Percentiles rank a stretch among this genome's conserved stretches.
These are phyloP conservation scores for Euura saliciscinereae DNA, from an alignment of 1,140 invertebrate species.

Conservation along the genomic window DNA sequence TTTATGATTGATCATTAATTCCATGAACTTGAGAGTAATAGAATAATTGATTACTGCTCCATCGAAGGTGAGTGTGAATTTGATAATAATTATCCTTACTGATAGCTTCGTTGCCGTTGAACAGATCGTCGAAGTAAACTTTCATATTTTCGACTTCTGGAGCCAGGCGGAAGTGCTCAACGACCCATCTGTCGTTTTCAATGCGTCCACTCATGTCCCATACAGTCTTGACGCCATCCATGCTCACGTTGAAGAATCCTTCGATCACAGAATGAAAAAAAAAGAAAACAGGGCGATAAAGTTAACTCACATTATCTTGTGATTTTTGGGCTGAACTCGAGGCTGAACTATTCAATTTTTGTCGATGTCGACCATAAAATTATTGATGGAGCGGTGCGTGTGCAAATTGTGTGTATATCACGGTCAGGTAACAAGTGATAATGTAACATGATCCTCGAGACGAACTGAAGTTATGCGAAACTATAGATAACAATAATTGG, in stretches of 20 bases:
- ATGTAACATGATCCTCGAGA: no score
- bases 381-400: no score
- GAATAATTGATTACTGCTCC: not conserved
- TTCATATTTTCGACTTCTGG: slow-evolving; percentile 66
- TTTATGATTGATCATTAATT: no score
- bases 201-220: slow-evolving; percentile 45
- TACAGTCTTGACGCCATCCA: slow-evolving; percentile 41
- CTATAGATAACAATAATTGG: no score
- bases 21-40: not conserved
- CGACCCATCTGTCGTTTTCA: slow-evolving; percentile 46
- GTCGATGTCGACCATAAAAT: no score
- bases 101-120: slow-evolving; percentile 63
- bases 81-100: slow-evolving; percentile 55
- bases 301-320: no score
- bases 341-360: no score
- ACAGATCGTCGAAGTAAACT: slow-evolving; percentile 60
- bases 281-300: not conserved
- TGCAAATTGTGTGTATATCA: no score
- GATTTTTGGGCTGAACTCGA: no score
- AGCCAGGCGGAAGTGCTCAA: slow-evolving; percentile 68
- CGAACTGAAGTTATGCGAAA: no score
- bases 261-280: no score
- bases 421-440: no score
- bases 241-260: slow-evolving; percentile 53
- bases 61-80: not conserved